Percentiles rank a stretch among this genome's conserved stretches.
Evolutionary conservation across 2,797 vertebrate genomes (phyloP).

Genomic region (Xerus rutilus): DNA sequence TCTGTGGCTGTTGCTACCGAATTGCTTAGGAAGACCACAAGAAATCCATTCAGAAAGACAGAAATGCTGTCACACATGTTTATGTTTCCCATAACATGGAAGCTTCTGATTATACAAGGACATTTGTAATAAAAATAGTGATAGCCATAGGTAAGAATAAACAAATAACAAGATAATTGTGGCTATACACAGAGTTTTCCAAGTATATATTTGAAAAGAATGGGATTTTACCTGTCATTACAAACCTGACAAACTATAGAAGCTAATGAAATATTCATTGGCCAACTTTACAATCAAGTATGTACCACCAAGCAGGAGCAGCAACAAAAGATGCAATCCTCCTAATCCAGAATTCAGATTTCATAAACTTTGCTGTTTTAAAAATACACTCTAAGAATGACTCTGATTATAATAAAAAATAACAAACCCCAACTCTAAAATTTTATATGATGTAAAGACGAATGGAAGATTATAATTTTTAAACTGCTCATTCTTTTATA

Average conservation of each 20-base stretch:
- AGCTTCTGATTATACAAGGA: conserved; percentile 12
- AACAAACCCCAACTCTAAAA: not conserved
- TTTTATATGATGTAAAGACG: not conserved
- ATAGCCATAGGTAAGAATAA: not conserved
- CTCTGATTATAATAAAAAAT: not conserved
- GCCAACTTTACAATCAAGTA: not conserved
- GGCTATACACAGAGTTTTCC: not conserved
- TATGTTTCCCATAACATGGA: not conserved
- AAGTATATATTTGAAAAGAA: not conserved
- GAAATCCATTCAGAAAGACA: conserved; percentile 73
- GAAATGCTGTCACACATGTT: not conserved
- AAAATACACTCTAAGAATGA: not conserved
- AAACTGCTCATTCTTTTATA: not conserved
- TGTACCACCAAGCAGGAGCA: not conserved
- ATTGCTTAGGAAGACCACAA: conserved; percentile 72
- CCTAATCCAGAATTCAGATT: not conserved
- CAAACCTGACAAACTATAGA: not conserved
- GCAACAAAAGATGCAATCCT: not conserved
- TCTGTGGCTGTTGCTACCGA: conserved; percentile 75
- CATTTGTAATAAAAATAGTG: not conserved
- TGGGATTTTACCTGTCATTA: not conserved
- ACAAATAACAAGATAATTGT: not conserved
- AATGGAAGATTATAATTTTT: not conserved
- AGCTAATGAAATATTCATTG: not conserved
- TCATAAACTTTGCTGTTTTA: not conserved